Evolutionary conservation across 2,113 vertebrate genomes (phyloP).

Genomic region (Phodopus roborovskii): DNA sequence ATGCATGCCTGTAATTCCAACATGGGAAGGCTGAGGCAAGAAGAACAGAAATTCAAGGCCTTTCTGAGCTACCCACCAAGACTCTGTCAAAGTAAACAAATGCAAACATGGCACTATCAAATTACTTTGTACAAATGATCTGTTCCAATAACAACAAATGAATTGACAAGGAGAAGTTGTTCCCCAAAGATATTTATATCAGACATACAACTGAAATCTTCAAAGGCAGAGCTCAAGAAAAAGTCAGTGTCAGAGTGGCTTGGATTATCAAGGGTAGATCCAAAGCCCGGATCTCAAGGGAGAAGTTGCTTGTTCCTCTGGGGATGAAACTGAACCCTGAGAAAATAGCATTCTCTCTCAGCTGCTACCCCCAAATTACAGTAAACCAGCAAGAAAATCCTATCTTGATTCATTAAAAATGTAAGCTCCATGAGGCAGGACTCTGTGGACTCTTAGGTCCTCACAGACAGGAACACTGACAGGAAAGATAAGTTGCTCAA

Average conservation of each 20-base stretch:
- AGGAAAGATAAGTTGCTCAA: not conserved
- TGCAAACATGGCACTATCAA: not conserved
- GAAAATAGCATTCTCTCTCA: slow-evolving; percentile 25
- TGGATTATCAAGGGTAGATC: not conserved
- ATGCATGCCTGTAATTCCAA: not conserved
- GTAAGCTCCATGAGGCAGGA: slow-evolving; percentile 1
- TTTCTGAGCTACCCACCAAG: not conserved
- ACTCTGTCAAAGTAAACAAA: not conserved
- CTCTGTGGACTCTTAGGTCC: not conserved
- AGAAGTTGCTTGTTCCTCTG: not conserved
- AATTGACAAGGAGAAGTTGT: not conserved
- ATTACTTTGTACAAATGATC: not conserved
- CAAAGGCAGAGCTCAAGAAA: slow-evolving; percentile 6
- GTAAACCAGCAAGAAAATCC: not conserved
- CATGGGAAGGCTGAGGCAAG: not conserved
- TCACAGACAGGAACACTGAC: not conserved
- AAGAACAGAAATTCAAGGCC: not conserved
- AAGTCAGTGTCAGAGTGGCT: not conserved
- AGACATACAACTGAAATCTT: not conserved
- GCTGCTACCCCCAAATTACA: not conserved
- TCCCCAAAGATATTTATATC: not conserved
- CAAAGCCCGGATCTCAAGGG: not conserved
- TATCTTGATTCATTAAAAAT: not conserved
- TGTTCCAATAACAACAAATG: not conserved
- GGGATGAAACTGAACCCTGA: not conserved